Conservation (phyloP, 2,113 vertebrate species). For the Charina bottae region DNA sequence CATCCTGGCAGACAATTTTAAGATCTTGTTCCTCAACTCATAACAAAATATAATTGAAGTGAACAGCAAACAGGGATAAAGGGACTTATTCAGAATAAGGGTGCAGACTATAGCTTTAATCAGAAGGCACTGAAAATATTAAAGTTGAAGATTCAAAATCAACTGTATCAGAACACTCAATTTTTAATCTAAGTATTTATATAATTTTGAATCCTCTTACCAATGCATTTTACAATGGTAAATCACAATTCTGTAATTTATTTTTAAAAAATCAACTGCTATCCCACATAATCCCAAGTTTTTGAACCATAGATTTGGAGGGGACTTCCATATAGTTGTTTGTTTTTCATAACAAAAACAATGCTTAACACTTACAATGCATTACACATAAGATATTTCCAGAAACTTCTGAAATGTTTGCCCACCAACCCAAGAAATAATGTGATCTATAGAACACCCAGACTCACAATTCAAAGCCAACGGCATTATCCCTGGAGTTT, state of each 20-base stretch:
- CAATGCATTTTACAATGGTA: neutral
- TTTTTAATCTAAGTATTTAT: neutral
- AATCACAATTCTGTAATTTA: neutral
- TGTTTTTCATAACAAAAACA: neutral
- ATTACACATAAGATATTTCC: neutral
- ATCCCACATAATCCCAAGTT: neutral
- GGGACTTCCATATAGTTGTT: too few species aligned
- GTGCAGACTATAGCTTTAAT: neutral
- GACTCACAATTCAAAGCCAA: neutral
- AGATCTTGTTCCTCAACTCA: neutral
- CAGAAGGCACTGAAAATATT: neutral
- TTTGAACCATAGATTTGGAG: neutral
- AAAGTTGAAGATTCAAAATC: neutral
- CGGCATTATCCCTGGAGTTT: slow-evolving; percentile 2
- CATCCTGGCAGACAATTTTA: neutral
- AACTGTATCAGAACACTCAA: neutral
- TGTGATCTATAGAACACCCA: neutral
- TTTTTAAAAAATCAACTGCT: neutral
- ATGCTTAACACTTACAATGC: neutral
- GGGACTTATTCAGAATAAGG: neutral
- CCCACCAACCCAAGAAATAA: neutral
- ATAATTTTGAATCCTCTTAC: neutral
- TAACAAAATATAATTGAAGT: neutral
- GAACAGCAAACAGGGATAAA: neutral
- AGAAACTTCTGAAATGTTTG: neutral